These are phyloP conservation scores for Lordiphosa collinella DNA, from an alignment of 1,140 invertebrate genomes.

Conservation along the genomic window DNA sequence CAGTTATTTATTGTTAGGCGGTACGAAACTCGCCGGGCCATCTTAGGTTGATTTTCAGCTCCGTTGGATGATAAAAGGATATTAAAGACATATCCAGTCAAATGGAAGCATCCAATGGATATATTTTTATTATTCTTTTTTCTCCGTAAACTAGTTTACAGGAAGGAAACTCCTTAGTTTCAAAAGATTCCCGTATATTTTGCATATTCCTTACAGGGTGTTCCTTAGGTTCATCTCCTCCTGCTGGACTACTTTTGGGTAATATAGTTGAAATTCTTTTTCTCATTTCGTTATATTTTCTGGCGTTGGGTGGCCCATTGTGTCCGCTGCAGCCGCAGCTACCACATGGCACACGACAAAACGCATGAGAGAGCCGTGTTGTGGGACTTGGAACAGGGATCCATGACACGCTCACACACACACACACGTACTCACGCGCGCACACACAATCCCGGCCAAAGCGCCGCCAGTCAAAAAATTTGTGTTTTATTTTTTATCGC, in stretches of 20 bases:
- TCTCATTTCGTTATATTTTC: slow-evolving; percentile 3
- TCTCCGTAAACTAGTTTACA: too few relatives aligned
- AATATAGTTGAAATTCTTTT: slow-evolving; percentile 26
- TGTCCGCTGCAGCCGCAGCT: slow-evolving; percentile 47
- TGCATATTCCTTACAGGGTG: too few relatives aligned
- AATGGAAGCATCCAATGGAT: too few relatives aligned
- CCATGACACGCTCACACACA: slow-evolving; percentile 16
- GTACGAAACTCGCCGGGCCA: too few relatives aligned
- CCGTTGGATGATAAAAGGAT: too few relatives aligned
- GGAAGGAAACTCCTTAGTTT: too few relatives aligned
- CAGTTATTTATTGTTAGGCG: too few relatives aligned
- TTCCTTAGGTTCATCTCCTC: too few relatives aligned
- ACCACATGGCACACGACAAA: slow-evolving; percentile 42
- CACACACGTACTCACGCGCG: not conserved
- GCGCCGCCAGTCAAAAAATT: slow-evolving; percentile 28
- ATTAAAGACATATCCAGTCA: too few relatives aligned
- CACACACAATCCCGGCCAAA: not conserved
- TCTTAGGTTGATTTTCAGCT: too few relatives aligned
- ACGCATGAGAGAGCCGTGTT: slow-evolving; percentile 26
- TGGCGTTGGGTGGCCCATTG: slow-evolving; percentile 14
- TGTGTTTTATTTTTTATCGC: slow-evolving; percentile 16
- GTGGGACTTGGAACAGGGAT: slow-evolving; percentile 10
- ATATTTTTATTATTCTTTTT: too few relatives aligned
- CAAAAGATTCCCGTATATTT: too few relatives aligned
- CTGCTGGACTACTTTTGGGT: not conserved